Percentiles rank a stretch among this genome's conserved stretches.
Conservation (phyloP, 2,888 invertebrate genomes). For the Uloborus plumipes region DNA sequence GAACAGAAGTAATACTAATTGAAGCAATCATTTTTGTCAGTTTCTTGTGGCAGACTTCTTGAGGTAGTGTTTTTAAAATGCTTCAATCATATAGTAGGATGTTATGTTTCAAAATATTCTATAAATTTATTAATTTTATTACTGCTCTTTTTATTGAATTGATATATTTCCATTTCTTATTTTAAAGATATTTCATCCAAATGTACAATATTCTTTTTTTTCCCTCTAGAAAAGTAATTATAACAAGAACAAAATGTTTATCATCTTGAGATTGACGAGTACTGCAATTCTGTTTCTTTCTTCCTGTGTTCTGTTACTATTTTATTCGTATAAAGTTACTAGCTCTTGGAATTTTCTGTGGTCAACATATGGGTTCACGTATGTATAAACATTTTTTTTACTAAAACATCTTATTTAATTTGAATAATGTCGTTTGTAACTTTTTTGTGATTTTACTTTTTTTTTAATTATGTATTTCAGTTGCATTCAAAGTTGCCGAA, state of each 20-base stretch:
- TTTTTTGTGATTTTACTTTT: not conserved
- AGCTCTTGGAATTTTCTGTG: constrained; percentile 74
- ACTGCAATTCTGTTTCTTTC: constrained; percentile 3
- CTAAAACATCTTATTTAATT: too few species aligned
- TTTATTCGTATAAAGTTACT: constrained; percentile 78
- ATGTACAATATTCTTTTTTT: not conserved
- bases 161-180: too few species aligned
- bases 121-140: too few species aligned
- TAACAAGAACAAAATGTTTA: not conserved
- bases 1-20: too few species aligned
- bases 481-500: too few species aligned
- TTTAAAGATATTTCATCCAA: not conserved
- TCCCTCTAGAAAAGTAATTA: constrained; percentile 9
- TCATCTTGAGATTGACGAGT: constrained; percentile 13
- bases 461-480: not conserved
- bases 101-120: too few species aligned
- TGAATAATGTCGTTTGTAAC: not conserved
- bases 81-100: too few species aligned
- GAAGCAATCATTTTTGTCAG: too few species aligned
- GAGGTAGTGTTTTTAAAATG: too few species aligned
- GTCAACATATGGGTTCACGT: constrained; percentile 87
- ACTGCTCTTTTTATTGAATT: too few species aligned
- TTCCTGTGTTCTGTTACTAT: constrained; percentile 73
- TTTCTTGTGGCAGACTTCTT: too few species aligned
- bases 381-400: constrained; percentile 72